Evolutionary conservation across 2,113 vertebrate species (phyloP).

Genomic region (Nettapus auritus): DNA sequence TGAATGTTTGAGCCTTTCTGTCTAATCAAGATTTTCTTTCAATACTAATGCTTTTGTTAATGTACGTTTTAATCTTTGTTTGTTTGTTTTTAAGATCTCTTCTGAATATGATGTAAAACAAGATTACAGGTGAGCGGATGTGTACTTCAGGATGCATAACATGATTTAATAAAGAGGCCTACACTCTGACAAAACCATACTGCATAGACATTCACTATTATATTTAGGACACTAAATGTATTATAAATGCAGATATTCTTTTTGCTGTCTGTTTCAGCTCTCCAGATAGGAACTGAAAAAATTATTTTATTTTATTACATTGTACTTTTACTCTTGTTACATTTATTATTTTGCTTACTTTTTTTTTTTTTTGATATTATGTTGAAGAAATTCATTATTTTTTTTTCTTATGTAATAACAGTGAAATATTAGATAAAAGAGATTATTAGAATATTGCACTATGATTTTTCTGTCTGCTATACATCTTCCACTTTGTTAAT

Average conservation of each 20-base stretch:
- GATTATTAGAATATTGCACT: neutral
- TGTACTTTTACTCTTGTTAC: neutral
- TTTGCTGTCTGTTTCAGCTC: neutral
- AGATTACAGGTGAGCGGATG: neutral
- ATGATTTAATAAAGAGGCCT: neutral
- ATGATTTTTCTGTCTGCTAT: neutral
- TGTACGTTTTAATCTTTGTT: neutral
- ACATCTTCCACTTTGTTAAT: neutral
- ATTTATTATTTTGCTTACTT: neutral
- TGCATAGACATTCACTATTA: neutral
- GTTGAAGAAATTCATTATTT: neutral
- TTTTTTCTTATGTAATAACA: neutral
- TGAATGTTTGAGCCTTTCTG: neutral
- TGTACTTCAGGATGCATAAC: neutral
- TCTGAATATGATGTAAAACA: neutral
- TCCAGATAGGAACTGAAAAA: neutral
- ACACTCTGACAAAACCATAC: neutral
- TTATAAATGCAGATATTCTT: neutral
- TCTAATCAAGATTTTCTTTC: neutral
- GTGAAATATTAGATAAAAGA: neutral
- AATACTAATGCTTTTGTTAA: neutral
- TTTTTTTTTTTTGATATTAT: neutral
- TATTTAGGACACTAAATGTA: neutral
- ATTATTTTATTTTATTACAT: neutral
- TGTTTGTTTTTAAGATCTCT: neutral